These are phyloP conservation scores for Alligator mississippiensis DNA, from an alignment of 2,113 vertebrate species.

Conservation along the genomic window DNA sequence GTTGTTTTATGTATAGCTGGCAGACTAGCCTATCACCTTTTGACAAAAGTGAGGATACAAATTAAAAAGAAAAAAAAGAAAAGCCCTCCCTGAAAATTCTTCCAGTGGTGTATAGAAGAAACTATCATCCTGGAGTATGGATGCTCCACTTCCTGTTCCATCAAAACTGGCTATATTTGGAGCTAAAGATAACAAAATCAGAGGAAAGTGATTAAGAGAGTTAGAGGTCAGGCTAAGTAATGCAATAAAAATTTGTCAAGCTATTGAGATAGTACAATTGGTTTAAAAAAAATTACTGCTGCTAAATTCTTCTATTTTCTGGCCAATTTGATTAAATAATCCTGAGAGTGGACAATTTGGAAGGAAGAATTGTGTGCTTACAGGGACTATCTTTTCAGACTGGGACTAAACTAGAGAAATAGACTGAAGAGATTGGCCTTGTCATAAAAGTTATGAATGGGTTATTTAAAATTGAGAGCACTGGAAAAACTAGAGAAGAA, in stretches of 20 bases:
- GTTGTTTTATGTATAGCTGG: background rate
- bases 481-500: background rate
- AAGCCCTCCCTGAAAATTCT: background rate
- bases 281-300: background rate
- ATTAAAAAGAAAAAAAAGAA: background rate
- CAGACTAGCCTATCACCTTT: background rate
- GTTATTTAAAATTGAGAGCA: background rate
- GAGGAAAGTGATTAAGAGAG: background rate
- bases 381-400: background rate
- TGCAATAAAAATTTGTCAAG: background rate
- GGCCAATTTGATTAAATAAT: background rate
- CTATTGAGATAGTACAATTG: background rate
- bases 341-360: background rate
- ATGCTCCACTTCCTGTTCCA: background rate
- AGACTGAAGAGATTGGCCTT: background rate
- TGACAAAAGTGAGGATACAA: background rate
- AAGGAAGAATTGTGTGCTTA: background rate
- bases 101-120: accelerated
- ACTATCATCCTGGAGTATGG: accelerated
- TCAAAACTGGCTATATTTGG: no score
- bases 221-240: background rate
- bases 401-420: background rate
- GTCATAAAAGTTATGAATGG: background rate
- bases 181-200: background rate
- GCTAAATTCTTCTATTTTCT: background rate